Evolutionary conservation across 2,888 invertebrate genomes (phyloP).

Genomic region (Ormyrus nitidulus): DNA sequence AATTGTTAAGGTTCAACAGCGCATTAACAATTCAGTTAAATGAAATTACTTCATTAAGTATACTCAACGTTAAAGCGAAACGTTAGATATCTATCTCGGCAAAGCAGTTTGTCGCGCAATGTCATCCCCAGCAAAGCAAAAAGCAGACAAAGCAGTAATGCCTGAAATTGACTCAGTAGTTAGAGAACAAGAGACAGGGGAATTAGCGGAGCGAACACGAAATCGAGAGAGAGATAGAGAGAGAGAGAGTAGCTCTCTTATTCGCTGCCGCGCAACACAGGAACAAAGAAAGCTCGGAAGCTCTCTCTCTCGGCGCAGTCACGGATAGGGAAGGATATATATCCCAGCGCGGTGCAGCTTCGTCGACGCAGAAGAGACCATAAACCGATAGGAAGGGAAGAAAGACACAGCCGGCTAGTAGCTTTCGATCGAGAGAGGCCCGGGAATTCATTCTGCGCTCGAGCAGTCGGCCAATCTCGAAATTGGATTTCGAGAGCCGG

Average conservation of each 20-base stretch:
- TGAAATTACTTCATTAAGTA: no score
- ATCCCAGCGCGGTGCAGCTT: background rate
- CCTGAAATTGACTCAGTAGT: background rate
- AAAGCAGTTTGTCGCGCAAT: background rate
- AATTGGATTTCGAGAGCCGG: conserved; percentile 44
- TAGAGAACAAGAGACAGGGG: background rate
- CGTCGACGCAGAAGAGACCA: background rate
- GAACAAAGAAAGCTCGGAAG: no score
- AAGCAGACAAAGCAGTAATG: background rate
- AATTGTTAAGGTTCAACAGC: no score
- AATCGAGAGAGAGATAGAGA: background rate
- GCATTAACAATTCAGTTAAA: no score
- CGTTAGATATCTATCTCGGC: no score
- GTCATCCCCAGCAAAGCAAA: background rate
- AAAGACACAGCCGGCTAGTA: background rate
- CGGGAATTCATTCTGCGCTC: no score
- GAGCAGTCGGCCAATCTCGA: conserved; percentile 21
- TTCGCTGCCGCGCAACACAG: no score
- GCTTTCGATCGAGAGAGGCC: background rate
- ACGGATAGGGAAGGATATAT: background rate
- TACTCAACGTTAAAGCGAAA: no score
- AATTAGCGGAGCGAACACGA: conserved; percentile 12
- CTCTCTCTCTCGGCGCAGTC: no score
- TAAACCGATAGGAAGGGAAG: background rate
- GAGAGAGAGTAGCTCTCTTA: no score